Evolutionary conservation across 2,113 vertebrate species (phyloP).

Genomic region (Percopsis transmontana): DNA sequence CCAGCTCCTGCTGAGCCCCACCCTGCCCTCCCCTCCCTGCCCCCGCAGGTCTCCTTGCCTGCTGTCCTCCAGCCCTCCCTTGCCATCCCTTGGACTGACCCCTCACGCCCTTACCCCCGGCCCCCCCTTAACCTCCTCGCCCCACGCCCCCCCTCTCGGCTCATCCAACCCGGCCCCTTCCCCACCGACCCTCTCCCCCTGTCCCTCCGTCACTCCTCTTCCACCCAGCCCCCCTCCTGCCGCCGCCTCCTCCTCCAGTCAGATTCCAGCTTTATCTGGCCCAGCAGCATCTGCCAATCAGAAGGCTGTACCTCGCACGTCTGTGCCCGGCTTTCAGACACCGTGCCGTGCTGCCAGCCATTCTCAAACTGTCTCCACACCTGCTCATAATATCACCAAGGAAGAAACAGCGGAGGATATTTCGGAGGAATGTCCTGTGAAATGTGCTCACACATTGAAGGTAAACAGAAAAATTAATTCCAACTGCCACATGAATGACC

Average conservation of each 20-base stretch:
- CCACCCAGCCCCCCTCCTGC: not conserved
- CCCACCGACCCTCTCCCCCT: slow-evolving; percentile 39
- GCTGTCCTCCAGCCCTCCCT: slow-evolving; percentile 23
- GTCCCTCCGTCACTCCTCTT: slow-evolving; percentile 5
- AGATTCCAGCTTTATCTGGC: not conserved
- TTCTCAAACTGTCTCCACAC: not conserved
- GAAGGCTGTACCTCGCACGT: not conserved
- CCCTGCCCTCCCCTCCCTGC: slow-evolving; percentile 16
- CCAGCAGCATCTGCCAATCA: not conserved
- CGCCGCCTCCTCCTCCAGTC: not conserved
- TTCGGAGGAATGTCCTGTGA: slow-evolving; percentile 11
- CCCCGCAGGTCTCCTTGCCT: not conserved
- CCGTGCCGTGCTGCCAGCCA: not conserved
- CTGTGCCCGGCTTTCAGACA: not conserved
- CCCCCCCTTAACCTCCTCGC: slow-evolving; percentile 15
- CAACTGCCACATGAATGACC: not conserved
- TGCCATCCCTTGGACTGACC: slow-evolving; percentile 53
- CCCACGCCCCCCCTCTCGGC: slow-evolving; percentile 39
- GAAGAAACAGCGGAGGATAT: not conserved
- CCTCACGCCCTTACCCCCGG: not conserved
- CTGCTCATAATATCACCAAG: not conserved
- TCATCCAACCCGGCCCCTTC: slow-evolving; percentile 28
- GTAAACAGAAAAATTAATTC: slow-evolving; percentile 23
- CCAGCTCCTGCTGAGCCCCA: slow-evolving; percentile 49
- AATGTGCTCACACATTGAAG: slow-evolving; percentile 55